Evolutionary conservation across 2,113 vertebrate genomes (phyloP).

Genomic region (Nycticorax nycticorax): DNA sequence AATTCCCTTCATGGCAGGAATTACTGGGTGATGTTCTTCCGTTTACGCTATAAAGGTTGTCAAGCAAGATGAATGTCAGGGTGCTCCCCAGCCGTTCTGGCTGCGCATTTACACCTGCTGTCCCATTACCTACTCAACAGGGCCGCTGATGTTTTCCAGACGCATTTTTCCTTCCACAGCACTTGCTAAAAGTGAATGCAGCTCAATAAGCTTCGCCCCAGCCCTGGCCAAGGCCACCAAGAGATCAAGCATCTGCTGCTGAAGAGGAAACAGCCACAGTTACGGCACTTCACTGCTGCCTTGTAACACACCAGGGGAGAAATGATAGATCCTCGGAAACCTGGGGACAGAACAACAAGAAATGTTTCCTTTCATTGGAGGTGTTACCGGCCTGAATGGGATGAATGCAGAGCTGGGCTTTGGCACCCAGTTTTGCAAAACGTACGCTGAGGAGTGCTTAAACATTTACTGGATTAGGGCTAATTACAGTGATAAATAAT

Average conservation of each 20-base stretch:
- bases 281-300: background rate
- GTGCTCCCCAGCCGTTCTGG: background rate
- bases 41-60: background rate
- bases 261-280: background rate
- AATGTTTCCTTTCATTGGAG: background rate
- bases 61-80: background rate
- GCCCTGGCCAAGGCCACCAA: background rate
- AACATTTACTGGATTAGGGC: background rate
- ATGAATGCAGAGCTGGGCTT: background rate
- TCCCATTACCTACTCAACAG: background rate
- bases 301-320: background rate
- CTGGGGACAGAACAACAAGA: background rate
- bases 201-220: background rate
- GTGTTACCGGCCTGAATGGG: accelerated
- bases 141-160: background rate
- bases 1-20: background rate
- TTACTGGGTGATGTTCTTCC: background rate
- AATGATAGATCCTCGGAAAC: background rate
- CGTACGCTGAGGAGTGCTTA: accelerated
- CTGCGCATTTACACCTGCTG: background rate
- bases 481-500: background rate
- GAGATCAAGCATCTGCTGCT: background rate
- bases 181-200: background rate
- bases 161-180: background rate
- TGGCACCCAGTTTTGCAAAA: background rate